Conservation (phyloP, 2,113 vertebrate genomes). For the Pygoscelis antarcticus region DNA sequence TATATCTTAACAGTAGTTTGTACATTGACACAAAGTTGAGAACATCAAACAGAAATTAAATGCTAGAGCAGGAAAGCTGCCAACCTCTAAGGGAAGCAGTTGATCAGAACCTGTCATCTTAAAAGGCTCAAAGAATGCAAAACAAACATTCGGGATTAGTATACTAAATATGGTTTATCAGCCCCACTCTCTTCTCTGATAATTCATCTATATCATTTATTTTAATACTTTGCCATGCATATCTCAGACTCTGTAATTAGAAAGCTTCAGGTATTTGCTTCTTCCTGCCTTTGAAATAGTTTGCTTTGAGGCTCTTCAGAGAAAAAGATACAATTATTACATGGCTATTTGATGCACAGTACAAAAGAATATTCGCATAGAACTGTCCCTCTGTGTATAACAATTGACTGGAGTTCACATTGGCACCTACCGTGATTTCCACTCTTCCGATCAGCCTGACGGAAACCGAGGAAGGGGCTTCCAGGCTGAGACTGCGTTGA, state of each 20-base stretch:
- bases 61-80: slow-evolving; percentile 75
- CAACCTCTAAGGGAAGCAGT: slow-evolving; percentile 82
- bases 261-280: slow-evolving; percentile 71
- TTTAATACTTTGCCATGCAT: slow-evolving; percentile 74
- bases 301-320: slow-evolving; percentile 65
- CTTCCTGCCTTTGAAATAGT: slow-evolving; percentile 81
- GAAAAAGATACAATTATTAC: slow-evolving; percentile 61
- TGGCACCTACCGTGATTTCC: not conserved
- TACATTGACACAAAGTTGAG: slow-evolving; percentile 78
- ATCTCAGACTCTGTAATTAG: slow-evolving; percentile 80
- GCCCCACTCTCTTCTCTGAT: slow-evolving; percentile 68
- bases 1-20: slow-evolving; percentile 83
- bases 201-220: slow-evolving; percentile 79
- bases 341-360: slow-evolving; percentile 51
- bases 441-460: not conserved
- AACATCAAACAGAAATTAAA: slow-evolving; percentile 85
- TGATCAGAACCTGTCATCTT: slow-evolving; percentile 85
- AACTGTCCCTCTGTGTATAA: slow-evolving; percentile 2
- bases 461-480: not conserved
- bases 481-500: not conserved
- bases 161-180: slow-evolving; percentile 77
- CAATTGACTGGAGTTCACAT: not conserved
- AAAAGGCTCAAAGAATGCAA: slow-evolving; percentile 80
- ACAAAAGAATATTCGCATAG: slow-evolving; percentile 49
- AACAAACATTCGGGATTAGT: slow-evolving; percentile 81